Evolutionary conservation across 2,113 vertebrate genomes (phyloP), one percentile per base, ranked within the genome.

Genomic region (Agelaius phoeniceus): DNA sequence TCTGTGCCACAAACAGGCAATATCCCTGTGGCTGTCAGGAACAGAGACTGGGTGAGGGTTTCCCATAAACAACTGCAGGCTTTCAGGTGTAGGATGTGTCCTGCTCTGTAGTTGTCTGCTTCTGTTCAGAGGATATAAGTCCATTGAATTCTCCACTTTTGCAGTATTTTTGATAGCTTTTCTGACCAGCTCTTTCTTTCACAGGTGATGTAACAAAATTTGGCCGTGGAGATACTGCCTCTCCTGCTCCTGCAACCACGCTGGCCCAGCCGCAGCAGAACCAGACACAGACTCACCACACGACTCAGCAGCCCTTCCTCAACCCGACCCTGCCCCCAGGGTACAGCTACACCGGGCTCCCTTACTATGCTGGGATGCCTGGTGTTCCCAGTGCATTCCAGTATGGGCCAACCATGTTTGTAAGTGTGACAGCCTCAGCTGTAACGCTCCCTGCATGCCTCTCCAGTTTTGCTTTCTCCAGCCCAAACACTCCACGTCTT

Each of bases 301-400:
- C 98, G 0, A 98, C 99, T 83, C 99, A 99, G 94, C 99, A 99
- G 97, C 98, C 99, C 77, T 99, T 99, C 97, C 98, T 99, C 76
- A 99, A 99, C 91, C 98, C 99, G 0, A 93, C 96, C 7, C 97
- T 99, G 91, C 99, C 99, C 7, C 99, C 99, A 0, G 99, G 99
- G 46, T 99, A 99, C 67, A 99, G 99, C 98, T 99, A 99, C 97
- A 98, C 99, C 3, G 99, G 99, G 83, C 96, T 99, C 84, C 99
- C 99, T n/a, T 99, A 99, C 90, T 99, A 99, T 0, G 97, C 99
- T 19, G 98, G 99, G 13, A 46, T 99, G 94, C 98, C 99, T 0
- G 99, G 98, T 3, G 98, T 99, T 92, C 99, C 99, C 95, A 99
- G 98, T 83, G 98, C 99, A 82, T 99, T 99, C 97, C 99, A 99